These are phyloP conservation scores for Danionella cerebrum DNA, from an alignment of 2,113 vertebrate genomes.

Conservation along the genomic window DNA sequence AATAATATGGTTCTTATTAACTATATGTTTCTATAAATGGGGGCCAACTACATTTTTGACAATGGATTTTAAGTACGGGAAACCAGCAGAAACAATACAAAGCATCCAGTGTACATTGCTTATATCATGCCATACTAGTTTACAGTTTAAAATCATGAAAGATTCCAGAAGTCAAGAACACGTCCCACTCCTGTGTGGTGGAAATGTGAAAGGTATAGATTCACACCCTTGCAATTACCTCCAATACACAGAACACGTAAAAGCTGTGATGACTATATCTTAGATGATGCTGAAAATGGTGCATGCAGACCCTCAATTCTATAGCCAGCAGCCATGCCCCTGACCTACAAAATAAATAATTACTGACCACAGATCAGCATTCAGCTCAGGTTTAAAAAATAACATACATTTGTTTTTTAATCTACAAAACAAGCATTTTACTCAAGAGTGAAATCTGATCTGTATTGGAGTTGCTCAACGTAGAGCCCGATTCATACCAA, in stretches of 20 bases:
- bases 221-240: conserved; percentile 9
- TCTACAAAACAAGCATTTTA: background rate
- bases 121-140: conserved; percentile 8
- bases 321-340: background rate
- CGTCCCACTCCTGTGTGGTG: background rate
- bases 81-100: background rate
- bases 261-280: conserved; percentile 22
- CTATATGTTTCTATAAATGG: no score
- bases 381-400: background rate
- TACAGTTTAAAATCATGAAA: background rate
- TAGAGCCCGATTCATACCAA: background rate
- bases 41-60: background rate
- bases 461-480: background rate
- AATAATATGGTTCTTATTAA: background rate
- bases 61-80: background rate
- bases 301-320: conserved; percentile 18
- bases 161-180: background rate
- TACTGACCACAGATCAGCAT: background rate
- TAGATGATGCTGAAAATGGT: background rate
- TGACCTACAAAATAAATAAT: background rate
- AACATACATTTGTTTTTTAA: background rate
- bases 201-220: background rate
- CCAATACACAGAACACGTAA: conserved; percentile 4
- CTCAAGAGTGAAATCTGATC: background rate
- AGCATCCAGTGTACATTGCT: background rate